phyloP scores from a whole-genome alignment of 2,797 vertebrate species.

The Oryzias sinensis region DNA sequence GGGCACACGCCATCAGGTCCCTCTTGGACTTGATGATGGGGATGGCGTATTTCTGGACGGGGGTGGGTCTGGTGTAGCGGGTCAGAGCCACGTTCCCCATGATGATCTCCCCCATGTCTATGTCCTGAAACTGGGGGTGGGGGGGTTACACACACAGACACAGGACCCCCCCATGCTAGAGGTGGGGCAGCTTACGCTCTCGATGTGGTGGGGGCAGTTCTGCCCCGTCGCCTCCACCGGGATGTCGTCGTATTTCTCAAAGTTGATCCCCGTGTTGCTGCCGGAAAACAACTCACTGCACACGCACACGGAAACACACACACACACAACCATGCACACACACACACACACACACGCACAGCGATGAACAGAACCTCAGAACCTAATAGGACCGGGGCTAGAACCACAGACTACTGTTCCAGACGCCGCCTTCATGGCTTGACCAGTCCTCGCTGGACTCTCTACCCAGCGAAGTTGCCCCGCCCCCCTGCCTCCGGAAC shows the following conservation, averaged over 20 bases:
- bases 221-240: constrained; percentile 95
- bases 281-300: constrained; percentile 90
- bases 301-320: neutral
- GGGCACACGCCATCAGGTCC: constrained; percentile 97
- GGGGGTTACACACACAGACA: neutral
- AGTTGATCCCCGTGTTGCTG: constrained; percentile 97
- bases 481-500: too few relatives aligned
- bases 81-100: constrained; percentile 93
- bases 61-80: constrained; percentile 92
- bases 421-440: too few relatives aligned
- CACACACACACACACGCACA: too few relatives aligned
- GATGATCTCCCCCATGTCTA: constrained; percentile 96
- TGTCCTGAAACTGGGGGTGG: constrained; percentile 85
- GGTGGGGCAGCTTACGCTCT: constrained; percentile 82
- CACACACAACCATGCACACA: neutral
- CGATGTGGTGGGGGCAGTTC: constrained; percentile 92
- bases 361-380: too few relatives aligned
- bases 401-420: constrained; percentile 84
- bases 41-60: constrained; percentile 98
- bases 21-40: constrained; percentile 95
- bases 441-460: constrained; percentile 91
- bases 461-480: constrained; percentile 91
- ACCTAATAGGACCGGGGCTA: too few relatives aligned
- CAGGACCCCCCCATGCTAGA: neutral
- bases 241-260: constrained; percentile 98